Base-by-base conservation (phyloP, 2,888 invertebrate genomes). In the Hypena proboscidalis region DNA sequence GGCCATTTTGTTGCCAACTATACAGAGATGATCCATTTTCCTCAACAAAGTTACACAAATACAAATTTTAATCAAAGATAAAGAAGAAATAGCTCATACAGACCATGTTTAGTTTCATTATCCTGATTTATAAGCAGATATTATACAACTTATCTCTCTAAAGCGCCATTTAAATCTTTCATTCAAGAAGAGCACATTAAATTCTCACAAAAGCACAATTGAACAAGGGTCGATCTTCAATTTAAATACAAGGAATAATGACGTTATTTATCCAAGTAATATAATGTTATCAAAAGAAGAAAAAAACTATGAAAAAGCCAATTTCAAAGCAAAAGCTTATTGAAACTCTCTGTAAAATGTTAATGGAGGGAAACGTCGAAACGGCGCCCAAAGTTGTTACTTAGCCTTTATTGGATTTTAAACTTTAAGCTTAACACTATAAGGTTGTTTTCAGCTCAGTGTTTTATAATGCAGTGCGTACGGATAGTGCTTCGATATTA, bases 291-390 rank as follows among this genome's bases (percentile, higher is more conserved):
- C 45, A 52, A 44, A 40, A 47, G 31, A 43, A 37, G 35, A 53
- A 57, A 54, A 55, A 48, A 54, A 57, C 58, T 59, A 56, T 39
- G 44, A 56, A 63, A 68, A 65, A 58, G 58, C 56, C 60, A 61
- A 62, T 62, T 62, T 46, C 56, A 53, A 68, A 64, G 65, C 52
- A 57, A 62, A 55, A 67, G 54, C 69, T 67, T 66, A 70, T 70
- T 72, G 61, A 62, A 70, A 67, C 50, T 67, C 58, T 54, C 40
- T 65, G 53, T 66, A 56, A 61, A 68, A 65, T 58, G 67, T 56
- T 58, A 64, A 64, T 56, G 56, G 59, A 54, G 58, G 57, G 58
- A 68, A 68, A 58, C 59, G 53, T 35, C 38, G 45, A 61, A 60
- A 58, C 39, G 66, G 50, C 42, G 41, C 46, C 55, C 26, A 56